Percentiles rank a stretch among this genome's conserved stretches.
Evolutionary conservation across 2,113 vertebrate genomes (phyloP).

Genomic region (Lampris megalopsis): DNA sequence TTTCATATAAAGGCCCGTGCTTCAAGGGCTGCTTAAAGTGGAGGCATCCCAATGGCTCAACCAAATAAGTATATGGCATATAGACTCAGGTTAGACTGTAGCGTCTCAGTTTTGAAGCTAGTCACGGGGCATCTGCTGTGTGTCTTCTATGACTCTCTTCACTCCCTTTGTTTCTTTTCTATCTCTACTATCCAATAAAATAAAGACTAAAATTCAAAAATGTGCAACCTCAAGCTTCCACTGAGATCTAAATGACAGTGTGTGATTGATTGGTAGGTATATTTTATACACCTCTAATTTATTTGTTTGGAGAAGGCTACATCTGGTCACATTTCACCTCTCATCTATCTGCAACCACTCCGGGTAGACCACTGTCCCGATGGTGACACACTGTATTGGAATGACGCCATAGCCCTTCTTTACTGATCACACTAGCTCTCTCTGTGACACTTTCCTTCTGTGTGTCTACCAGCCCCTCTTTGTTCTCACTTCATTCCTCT

Average conservation of each 20-base stretch:
- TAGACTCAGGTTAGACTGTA: no score
- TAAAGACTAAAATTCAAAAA: no score
- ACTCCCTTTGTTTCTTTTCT: no score
- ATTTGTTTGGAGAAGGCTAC: background rate
- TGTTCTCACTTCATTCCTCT: slow-evolving; percentile 18
- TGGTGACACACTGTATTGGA: background rate
- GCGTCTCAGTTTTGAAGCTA: no score
- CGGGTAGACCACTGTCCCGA: background rate
- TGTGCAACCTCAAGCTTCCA: no score
- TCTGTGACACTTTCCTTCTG: slow-evolving; percentile 12
- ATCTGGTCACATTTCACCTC: background rate
- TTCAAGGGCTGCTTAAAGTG: no score
- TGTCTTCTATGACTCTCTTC: no score
- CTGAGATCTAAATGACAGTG: no score
- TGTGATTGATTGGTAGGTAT: background rate
- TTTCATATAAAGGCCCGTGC: no score
- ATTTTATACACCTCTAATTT: background rate
- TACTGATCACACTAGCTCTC: slow-evolving; percentile 16
- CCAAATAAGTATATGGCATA: no score
- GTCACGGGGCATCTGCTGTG: no score
- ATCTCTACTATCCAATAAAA: no score
- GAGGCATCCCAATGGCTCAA: background rate
- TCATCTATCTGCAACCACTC: background rate
- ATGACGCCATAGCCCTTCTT: slow-evolving; percentile 7
- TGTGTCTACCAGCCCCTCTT: slow-evolving; percentile 22